A percentile compares a stretch with the other conserved stretches of the same genome.
Conservation (phyloP, 1,140 invertebrate species). For the Macrobrachium nipponense region DNA sequence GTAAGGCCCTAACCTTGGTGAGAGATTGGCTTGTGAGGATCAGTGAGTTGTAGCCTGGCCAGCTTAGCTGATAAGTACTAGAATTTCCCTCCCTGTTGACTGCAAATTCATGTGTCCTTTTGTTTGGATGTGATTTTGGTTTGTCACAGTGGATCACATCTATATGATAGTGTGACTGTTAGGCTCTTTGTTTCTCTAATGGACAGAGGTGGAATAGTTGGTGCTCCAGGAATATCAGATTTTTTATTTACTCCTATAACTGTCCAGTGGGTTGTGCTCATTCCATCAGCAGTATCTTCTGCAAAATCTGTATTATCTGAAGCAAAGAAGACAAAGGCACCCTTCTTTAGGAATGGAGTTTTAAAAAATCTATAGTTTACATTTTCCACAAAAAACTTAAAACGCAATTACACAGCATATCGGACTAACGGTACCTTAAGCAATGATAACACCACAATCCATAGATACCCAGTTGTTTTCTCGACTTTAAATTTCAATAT, state of each 20-base stretch:
- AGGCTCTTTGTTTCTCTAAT: conserved; percentile 30
- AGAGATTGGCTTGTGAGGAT: conserved; percentile 38
- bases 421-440: too few relatives aligned
- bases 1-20: conserved; percentile 51
- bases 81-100: too few relatives aligned
- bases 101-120: too few relatives aligned
- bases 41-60: conserved; percentile 54
- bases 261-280: conserved; percentile 47
- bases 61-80: background rate
- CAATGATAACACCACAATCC: too few relatives aligned
- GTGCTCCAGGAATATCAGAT: conserved; percentile 31
- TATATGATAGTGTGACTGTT: conserved; percentile 13
- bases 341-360: conserved; percentile 63
- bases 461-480: too few relatives aligned
- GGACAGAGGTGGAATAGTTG: conserved; percentile 7
- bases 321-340: conserved; percentile 12
- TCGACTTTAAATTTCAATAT: too few relatives aligned
- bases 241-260: conserved; percentile 52
- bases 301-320: conserved; percentile 62
- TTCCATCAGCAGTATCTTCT: conserved; percentile 53
- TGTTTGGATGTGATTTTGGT: background rate
- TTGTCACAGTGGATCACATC: conserved; percentile 18
- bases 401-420: too few relatives aligned
- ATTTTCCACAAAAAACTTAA: too few relatives aligned
- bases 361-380: too few relatives aligned